These are phyloP conservation scores for Strigamia maritima DNA, from an alignment of 2,888 invertebrate genomes.

Conservation along the genomic window DNA sequence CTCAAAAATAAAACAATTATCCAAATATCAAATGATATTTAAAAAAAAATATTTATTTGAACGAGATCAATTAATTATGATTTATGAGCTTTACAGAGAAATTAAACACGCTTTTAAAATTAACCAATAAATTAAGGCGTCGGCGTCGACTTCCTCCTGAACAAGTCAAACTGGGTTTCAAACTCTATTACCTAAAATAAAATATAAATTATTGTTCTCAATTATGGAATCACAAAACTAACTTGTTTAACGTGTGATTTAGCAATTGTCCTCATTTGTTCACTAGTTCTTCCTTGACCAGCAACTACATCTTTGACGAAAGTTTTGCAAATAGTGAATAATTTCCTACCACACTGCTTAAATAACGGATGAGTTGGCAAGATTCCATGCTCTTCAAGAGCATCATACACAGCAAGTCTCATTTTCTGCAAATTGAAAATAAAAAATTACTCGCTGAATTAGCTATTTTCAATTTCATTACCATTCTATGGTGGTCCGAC, in stretches of 20 bases:
- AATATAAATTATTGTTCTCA: neutral
- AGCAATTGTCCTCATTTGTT: slow-evolving; percentile 34
- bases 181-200: slow-evolving; percentile 35
- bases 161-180: neutral
- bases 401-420: slow-evolving; percentile 42
- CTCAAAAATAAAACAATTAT: no score
- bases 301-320: slow-evolving; percentile 42
- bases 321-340: slow-evolving; percentile 43
- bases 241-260: slow-evolving; percentile 38
- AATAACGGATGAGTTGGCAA: slow-evolving; percentile 40
- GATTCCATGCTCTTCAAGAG: slow-evolving; percentile 43
- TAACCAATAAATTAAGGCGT: neutral
- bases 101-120: neutral
- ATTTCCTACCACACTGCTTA: slow-evolving; percentile 42
- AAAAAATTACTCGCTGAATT: neutral
- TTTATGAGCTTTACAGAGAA: neutral
- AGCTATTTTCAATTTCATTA: neutral
- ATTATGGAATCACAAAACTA: neutral
- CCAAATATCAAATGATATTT: no score
- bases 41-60: no score
- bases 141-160: neutral
- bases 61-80: neutral
- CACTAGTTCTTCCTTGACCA: slow-evolving; percentile 36
- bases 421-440: slow-evolving; percentile 40
- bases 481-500: neutral